These are phyloP conservation scores for Campopleginae sp. DNA, from an alignment of 2,888 invertebrate genomes.

Conservation along the genomic window DNA sequence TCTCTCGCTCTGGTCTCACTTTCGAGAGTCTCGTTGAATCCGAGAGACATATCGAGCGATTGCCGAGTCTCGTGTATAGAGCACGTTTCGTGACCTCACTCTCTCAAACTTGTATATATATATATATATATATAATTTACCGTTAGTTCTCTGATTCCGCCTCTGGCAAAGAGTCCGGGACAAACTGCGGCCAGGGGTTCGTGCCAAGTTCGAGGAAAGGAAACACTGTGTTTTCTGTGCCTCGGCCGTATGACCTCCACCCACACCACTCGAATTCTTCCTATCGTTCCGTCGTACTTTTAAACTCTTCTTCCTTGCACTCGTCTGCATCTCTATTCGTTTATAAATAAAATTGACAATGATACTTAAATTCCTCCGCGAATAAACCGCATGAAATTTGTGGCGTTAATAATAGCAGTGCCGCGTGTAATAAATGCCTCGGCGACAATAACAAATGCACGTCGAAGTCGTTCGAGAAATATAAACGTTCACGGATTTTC, in stretches of 20 bases:
- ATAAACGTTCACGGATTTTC: neutral
- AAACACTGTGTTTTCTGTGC: slow-evolving; percentile 49
- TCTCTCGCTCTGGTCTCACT: slow-evolving; percentile 35
- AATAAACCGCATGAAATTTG: slow-evolving; percentile 45
- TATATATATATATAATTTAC: slow-evolving; percentile 21
- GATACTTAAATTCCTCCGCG: slow-evolving; percentile 39
- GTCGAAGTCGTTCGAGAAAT: neutral
- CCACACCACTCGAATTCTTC: slow-evolving; percentile 39
- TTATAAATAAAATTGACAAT: slow-evolving; percentile 55
- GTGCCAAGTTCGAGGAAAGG: slow-evolving; percentile 66
- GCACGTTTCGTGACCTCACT: slow-evolving; percentile 54
- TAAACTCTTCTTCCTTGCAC: neutral
- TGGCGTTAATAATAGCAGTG: slow-evolving; percentile 38
- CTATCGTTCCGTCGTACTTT: slow-evolving; percentile 51
- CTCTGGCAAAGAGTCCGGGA: slow-evolving; percentile 46
- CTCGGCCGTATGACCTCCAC: slow-evolving; percentile 54
- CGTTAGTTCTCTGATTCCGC: slow-evolving; percentile 46
- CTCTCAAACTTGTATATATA: slow-evolving; percentile 3
- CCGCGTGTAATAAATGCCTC: neutral
- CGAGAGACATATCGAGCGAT: slow-evolving; percentile 44
- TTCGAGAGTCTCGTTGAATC: slow-evolving; percentile 41
- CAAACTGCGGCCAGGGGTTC: slow-evolving; percentile 48
- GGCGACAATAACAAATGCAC: neutral
- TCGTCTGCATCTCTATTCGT: neutral
- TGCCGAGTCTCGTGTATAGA: slow-evolving; percentile 22